phyloP scores from a whole-genome alignment of 2,113 vertebrate genomes.

The Onychorhynchus coronatus region DNA sequence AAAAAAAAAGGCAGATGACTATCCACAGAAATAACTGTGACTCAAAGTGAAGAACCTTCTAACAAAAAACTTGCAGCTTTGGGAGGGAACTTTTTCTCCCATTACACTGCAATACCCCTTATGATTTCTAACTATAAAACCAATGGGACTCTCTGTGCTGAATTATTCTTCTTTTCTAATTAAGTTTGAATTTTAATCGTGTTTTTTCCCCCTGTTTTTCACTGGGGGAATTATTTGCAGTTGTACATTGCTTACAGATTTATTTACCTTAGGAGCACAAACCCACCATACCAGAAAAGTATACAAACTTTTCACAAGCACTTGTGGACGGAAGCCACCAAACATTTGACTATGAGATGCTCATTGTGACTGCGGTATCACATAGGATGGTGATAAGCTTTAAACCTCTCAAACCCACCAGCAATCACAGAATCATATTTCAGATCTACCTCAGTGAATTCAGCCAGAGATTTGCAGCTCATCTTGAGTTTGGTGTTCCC shows the following conservation, averaged over 20 bases:
- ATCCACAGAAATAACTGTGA: not conserved
- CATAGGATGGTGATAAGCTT: not conserved
- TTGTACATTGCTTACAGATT: not conserved
- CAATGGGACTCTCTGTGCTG: not conserved
- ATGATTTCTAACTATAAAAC: not conserved
- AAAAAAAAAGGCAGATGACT: not conserved
- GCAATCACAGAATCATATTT: not conserved
- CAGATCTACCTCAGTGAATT: not conserved
- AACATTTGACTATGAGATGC: not conserved
- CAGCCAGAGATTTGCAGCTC: not conserved
- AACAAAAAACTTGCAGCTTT: not conserved
- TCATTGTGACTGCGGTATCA: not conserved
- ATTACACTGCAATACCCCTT: not conserved
- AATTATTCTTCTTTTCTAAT: conserved; percentile 5
- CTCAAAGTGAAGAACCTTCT: not conserved
- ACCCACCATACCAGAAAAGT: not conserved
- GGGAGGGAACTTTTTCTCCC: not conserved
- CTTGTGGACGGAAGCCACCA: not conserved
- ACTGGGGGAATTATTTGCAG: not conserved
- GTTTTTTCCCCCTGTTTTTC: not conserved
- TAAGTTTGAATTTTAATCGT: conserved; percentile 7
- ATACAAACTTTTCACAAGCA: not conserved
- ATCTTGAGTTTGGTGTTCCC: not conserved
- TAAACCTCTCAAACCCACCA: not conserved
- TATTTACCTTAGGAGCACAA: not conserved